These are phyloP conservation scores for Sciaenops ocellatus DNA, from an alignment of 2,797 vertebrate species.

Conservation along the genomic window DNA sequence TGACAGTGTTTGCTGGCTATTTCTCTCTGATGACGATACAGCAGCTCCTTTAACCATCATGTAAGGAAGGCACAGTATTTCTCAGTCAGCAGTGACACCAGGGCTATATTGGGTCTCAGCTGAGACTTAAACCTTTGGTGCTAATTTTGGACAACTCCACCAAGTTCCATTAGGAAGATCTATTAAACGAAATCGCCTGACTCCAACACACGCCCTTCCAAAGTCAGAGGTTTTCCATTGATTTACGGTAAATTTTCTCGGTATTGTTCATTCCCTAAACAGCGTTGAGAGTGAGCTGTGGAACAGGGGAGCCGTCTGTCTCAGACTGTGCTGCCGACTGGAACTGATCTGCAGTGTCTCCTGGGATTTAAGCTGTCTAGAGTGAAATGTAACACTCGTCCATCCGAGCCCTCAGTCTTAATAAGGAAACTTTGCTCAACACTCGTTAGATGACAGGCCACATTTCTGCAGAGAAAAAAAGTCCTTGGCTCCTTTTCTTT, in stretches of 20 bases:
- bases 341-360: slow-evolving; percentile 65
- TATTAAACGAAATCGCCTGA: slow-evolving; percentile 51
- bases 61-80: slow-evolving; percentile 72
- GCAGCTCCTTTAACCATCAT: slow-evolving; percentile 63
- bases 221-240: slow-evolving; percentile 16
- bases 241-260: slow-evolving; percentile 29
- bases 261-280: slow-evolving; percentile 41
- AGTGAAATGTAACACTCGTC: slow-evolving; percentile 73
- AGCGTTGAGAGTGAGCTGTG: slow-evolving; percentile 26
- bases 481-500: slow-evolving; percentile 55
- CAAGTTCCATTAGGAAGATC: slow-evolving; percentile 67
- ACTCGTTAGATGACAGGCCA: slow-evolving; percentile 64
- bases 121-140: slow-evolving; percentile 72
- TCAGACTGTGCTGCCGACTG: slow-evolving; percentile 63
- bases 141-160: slow-evolving; percentile 79
- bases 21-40: slow-evolving; percentile 54
- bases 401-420: slow-evolving; percentile 73
- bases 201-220: slow-evolving; percentile 19
- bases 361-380: slow-evolving; percentile 68
- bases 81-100: slow-evolving; percentile 78
- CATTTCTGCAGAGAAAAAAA: slow-evolving; percentile 58
- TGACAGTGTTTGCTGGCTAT: slow-evolving; percentile 50
- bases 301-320: slow-evolving; percentile 47
- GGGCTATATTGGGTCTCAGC: slow-evolving; percentile 79
- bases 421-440: slow-evolving; percentile 79